These are phyloP conservation scores for Drosophila meridiana DNA, from an alignment of 2,888 invertebrate species.

Conservation along the genomic window DNA sequence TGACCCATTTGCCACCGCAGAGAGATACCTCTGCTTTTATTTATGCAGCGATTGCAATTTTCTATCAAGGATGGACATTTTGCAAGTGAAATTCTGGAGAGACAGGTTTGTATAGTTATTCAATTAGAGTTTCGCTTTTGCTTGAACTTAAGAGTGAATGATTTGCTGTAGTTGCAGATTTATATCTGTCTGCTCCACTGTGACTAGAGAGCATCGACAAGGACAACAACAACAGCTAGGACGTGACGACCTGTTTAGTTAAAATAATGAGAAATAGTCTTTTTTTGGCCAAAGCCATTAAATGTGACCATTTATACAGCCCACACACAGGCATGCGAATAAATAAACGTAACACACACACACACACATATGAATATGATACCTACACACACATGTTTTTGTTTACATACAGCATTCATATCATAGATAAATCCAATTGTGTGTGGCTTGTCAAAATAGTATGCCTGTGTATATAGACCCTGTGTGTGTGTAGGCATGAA, in stretches of 20 bases:
- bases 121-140: background rate
- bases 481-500: constrained; percentile 42
- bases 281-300: constrained; percentile 61
- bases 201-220: constrained; percentile 14
- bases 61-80: background rate
- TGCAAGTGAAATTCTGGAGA: background rate
- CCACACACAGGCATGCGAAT: constrained; percentile 23
- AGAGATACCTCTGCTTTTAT: background rate
- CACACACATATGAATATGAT: background rate
- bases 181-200: constrained; percentile 48
- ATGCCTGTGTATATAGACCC: constrained; percentile 9
- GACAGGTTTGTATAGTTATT: background rate
- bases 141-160: too few relatives aligned
- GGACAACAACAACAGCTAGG: constrained; percentile 11
- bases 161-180: too few relatives aligned
- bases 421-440: constrained; percentile 75
- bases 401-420: constrained; percentile 35
- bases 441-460: constrained; percentile 72
- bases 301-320: constrained; percentile 63
- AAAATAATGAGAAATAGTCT: constrained; percentile 77
- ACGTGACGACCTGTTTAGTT: constrained; percentile 77
- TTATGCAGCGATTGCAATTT: constrained; percentile 3
- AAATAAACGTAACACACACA: constrained; percentile 20
- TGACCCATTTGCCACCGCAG: constrained; percentile 28
- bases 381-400: constrained; percentile 5